Base-by-base conservation (phyloP, 2,888 invertebrate genomes). In the Agrochola litura region DNA sequence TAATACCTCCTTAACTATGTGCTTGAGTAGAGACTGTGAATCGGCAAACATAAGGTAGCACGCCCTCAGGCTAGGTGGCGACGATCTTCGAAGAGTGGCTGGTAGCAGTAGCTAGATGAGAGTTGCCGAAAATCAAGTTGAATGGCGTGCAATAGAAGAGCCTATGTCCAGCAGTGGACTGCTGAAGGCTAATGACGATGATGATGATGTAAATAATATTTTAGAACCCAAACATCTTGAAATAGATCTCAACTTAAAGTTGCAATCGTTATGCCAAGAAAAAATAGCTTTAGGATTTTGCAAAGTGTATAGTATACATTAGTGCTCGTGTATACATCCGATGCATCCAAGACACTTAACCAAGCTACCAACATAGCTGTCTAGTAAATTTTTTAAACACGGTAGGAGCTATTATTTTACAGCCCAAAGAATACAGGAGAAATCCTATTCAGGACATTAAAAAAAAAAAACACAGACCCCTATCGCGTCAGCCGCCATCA, bases 401-500 rank as follows among this genome's bases (percentile, higher is more conserved):
- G 30, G 6, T 8, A 49, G 16, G 12, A 41, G 46, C 16, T 30
- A n/a, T 25, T 58, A 16, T 52, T 22, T 41, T 64, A 25, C 19
- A 19, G 6, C 16, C 19, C 16, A 16, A 58, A 64, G 22, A 25
- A 22, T 16, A 43, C 6, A 37, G 10, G 6, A 22, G 12, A 52
- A 63, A 58, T 52, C n/a, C 52, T 71, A 63, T 58, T 43, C 9
- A 1, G 6, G 6, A 56, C 41, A 52, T 25, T 41, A 0, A n/a
- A 72, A 69, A 68, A 73, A 83, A 60, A 61, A n/a, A n/a, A 41
- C 6, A 3, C 30, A 4, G 25, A 0, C 16, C 52, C 61, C 56
- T 84, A 81, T 64, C 69, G n/a, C 43, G n/a, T 68, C 66, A 37
- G 52, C 66, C 54, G 49, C 76, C 79, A 76, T 75, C 79, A 72